These are phyloP conservation scores for Dreissena rostriformis DNA, from an alignment of 1,140 invertebrate species.

Conservation along the genomic window DNA sequence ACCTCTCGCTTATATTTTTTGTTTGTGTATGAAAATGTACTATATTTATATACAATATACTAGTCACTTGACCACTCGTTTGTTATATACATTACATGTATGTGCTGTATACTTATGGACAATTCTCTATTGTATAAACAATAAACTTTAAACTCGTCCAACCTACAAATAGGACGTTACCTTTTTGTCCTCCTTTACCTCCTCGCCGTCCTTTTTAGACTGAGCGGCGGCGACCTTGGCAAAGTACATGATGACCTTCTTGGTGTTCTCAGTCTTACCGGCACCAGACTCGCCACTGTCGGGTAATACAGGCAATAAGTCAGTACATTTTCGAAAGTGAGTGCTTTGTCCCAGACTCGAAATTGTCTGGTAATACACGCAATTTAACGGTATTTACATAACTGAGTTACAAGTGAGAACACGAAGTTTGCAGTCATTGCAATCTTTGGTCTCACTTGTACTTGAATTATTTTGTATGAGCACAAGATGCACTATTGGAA, in stretches of 20 bases:
- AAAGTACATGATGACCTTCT: constrained; percentile 99
- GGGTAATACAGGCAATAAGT: not conserved
- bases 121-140: not conserved
- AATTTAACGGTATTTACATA: not conserved
- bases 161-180: not conserved
- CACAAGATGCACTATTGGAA: not conserved
- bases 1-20: not conserved
- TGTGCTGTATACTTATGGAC: not conserved
- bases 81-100: too few species aligned
- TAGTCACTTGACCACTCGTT: too few species aligned
- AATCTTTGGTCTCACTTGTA: not conserved
- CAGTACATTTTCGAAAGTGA: not conserved
- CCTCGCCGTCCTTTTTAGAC: constrained; percentile 59
- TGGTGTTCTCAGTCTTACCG: constrained; percentile 99
- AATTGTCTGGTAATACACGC: not conserved
- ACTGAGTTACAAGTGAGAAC: not conserved
- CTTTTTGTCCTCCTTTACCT: constrained; percentile 47
- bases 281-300: constrained; percentile 97
- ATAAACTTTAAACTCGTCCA: not conserved
- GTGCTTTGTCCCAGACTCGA: not conserved
- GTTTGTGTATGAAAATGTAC: not conserved
- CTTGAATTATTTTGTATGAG: not conserved
- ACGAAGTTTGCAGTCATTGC: too few species aligned
- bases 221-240: constrained; percentile 92
- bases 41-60: not conserved